A percentile compares a stretch with the other conserved stretches of the same genome.
Evolutionary conservation across 1,140 invertebrate genomes (phyloP).

Genomic region (Drosophila repletoides): DNA sequence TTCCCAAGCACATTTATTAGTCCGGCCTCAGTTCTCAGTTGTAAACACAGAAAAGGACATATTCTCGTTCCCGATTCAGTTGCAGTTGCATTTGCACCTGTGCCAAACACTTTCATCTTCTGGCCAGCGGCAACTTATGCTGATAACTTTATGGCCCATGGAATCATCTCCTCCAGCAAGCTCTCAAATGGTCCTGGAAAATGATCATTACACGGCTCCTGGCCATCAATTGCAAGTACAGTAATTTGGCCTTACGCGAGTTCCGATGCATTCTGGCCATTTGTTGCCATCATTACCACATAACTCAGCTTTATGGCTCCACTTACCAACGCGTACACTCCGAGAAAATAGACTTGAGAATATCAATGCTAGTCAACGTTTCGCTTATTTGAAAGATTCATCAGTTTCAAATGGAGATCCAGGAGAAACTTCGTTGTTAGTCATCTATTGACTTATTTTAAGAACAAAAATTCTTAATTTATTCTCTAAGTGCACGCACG

Average conservation of each 20-base stretch:
- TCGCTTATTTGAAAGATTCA: too few species aligned
- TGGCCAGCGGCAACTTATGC: constrained; percentile 26
- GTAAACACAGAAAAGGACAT: neutral
- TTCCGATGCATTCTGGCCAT: constrained; percentile 33
- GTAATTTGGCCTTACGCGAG: constrained; percentile 62
- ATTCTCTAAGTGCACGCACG: constrained; percentile 26
- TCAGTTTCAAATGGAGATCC: too few species aligned
- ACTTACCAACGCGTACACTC: too few species aligned
- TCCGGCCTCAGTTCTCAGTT: neutral
- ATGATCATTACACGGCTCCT: constrained; percentile 16
- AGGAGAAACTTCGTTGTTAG: too few species aligned
- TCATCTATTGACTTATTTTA: too few species aligned
- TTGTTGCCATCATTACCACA: constrained; percentile 69
- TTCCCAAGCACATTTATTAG: constrained; percentile 20
- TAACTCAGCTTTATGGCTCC: constrained; percentile 67
- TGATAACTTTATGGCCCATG: constrained; percentile 30
- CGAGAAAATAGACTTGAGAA: too few species aligned
- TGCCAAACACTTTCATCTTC: constrained; percentile 36
- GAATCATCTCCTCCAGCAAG: constrained; percentile 4
- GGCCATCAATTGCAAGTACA: constrained; percentile 66
- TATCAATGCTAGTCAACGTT: too few species aligned
- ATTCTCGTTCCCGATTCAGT: neutral
- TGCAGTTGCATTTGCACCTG: constrained; percentile 24
- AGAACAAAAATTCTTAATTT: too few species aligned
- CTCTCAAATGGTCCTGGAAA: neutral